Percentiles rank a stretch among this genome's conserved stretches.
These are phyloP conservation scores for Tanaodytes sp. DNA, from an alignment of 2,888 invertebrate species.

Conservation along the genomic window DNA sequence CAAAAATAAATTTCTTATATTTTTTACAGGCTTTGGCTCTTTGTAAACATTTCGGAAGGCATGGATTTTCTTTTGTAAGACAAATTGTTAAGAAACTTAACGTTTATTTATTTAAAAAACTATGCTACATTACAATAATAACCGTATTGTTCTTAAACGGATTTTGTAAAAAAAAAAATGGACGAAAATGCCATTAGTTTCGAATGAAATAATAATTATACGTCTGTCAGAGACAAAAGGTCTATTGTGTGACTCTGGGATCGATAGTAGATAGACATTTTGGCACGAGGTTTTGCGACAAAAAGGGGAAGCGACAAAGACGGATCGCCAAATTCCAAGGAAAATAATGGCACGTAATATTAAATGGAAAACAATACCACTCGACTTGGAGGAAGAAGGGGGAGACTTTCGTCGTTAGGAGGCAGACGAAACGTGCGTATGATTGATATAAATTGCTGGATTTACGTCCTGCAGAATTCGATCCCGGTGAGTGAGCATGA, in stretches of 20 bases:
- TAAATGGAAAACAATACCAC: constrained; percentile 33
- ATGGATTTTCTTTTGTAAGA: too few species aligned
- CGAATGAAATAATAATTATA: constrained; percentile 1
- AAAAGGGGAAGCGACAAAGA: constrained; percentile 28
- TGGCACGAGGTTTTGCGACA: constrained; percentile 6
- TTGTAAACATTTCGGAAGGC: too few species aligned
- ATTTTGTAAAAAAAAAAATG: too few species aligned
- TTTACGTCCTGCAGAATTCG: constrained; percentile 33
- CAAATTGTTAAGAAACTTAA: too few species aligned
- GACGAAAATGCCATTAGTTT: too few species aligned
- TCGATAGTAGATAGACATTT: constrained; percentile 22
- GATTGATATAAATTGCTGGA: constrained; percentile 47
- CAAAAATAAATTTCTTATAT: too few species aligned
- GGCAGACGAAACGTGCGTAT: constrained; percentile 39
- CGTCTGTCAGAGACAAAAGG: neutral
- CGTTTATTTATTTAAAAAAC: too few species aligned
- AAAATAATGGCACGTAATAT: constrained; percentile 39
- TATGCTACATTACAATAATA: too few species aligned
- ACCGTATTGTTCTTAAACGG: too few species aligned
- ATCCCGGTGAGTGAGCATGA: constrained; percentile 41
- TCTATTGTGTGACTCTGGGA: neutral
- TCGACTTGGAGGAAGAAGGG: too few species aligned
- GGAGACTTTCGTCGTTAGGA: constrained; percentile 27
- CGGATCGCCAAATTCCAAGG: constrained; percentile 23
- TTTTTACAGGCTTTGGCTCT: too few species aligned